phyloP scores from a whole-genome alignment of 1,140 invertebrate species.

The Tribolium madens region DNA sequence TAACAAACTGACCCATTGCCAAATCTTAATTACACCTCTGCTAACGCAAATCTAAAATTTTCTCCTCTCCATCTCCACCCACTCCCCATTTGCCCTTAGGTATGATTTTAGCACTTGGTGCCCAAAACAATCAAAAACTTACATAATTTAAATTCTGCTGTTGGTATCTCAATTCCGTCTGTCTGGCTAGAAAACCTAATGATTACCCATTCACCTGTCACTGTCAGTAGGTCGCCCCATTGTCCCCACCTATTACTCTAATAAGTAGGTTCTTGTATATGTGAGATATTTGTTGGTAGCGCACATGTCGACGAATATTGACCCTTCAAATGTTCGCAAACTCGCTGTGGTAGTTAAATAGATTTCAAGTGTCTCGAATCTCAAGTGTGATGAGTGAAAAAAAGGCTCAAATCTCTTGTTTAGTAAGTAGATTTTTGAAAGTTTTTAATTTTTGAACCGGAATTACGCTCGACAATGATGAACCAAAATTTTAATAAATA shows the following conservation, averaged over 20 bases:
- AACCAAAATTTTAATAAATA: too few species aligned
- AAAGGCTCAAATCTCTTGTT: neutral
- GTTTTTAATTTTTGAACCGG: neutral
- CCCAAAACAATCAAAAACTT: conserved; percentile 9
- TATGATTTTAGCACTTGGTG: neutral
- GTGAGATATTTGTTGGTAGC: conserved; percentile 44
- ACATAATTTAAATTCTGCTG: neutral
- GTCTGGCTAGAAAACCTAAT: conserved; percentile 24
- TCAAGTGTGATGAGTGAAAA: conserved; percentile 9
- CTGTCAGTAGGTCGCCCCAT: conserved; percentile 44
- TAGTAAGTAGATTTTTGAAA: conserved; percentile 8
- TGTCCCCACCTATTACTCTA: conserved; percentile 42
- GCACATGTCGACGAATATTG: conserved; percentile 38
- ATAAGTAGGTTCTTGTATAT: conserved; percentile 47
- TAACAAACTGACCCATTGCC: too few species aligned
- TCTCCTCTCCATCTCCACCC: neutral
- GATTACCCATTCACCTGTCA: conserved; percentile 45
- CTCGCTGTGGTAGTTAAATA: neutral
- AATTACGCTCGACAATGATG: neutral
- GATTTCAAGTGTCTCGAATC: neutral
- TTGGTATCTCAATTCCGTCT: neutral
- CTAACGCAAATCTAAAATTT: neutral
- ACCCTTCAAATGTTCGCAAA: conserved; percentile 33
- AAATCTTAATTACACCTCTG: too few species aligned
- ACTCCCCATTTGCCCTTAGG: neutral